These are phyloP conservation scores for Corythoichthys intestinalis DNA, from an alignment of 2,113 vertebrate species.

Conservation along the genomic window DNA sequence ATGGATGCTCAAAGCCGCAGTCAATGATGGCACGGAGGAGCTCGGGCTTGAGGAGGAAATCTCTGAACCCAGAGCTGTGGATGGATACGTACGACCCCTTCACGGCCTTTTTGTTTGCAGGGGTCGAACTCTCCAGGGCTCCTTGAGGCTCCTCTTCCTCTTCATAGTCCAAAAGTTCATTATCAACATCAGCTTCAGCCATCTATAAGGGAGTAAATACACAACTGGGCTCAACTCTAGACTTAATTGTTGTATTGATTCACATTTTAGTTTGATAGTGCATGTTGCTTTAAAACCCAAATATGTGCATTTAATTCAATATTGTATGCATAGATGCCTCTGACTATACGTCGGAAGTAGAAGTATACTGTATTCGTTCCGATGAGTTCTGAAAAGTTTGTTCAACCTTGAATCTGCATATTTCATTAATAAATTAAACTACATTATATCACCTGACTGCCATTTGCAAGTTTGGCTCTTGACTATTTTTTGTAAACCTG, in stretches of 20 bases:
- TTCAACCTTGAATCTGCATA: no score
- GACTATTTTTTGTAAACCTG: no score
- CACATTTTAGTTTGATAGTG: not conserved
- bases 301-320: no score
- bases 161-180: slow-evolving; percentile 84
- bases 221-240: not conserved
- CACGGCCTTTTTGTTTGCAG: slow-evolving; percentile 79
- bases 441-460: no score
- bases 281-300: no score
- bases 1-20: slow-evolving; percentile 87
- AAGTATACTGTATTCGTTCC: no score
- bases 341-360: no score
- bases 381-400: no score
- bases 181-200: slow-evolving; percentile 83
- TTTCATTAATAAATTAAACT: no score
- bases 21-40: slow-evolving; percentile 85
- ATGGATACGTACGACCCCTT: slow-evolving; percentile 89
- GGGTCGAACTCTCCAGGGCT: slow-evolving; percentile 68
- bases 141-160: slow-evolving; percentile 86
- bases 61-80: slow-evolving; percentile 87
- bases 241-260: not conserved
- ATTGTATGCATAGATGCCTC: no score
- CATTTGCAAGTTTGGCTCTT: no score
- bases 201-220: slow-evolving; percentile 46
- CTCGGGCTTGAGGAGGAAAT: slow-evolving; percentile 85